Conservation (phyloP, 2,797 vertebrate genomes). For the Anniella stebbinsi region DNA sequence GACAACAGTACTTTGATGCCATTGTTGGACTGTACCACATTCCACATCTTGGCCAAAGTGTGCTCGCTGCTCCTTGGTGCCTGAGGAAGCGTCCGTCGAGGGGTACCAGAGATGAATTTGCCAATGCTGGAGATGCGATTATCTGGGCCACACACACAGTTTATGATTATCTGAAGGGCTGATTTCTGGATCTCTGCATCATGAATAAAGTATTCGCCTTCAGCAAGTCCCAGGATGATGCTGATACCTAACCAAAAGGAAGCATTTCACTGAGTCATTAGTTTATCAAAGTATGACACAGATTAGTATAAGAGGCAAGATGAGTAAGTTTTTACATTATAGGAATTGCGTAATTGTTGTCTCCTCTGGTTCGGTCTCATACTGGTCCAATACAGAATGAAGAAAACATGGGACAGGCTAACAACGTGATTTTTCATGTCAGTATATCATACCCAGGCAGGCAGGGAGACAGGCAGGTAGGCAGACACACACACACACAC, state of each 20-base stretch:
- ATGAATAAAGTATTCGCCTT: constrained; percentile 98
- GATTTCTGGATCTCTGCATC: constrained; percentile 99
- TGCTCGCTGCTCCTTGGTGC: constrained; percentile 91
- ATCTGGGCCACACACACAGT: constrained; percentile 97
- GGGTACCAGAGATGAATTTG: constrained; percentile 95
- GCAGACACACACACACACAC: not conserved
- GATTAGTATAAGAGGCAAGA: not conserved
- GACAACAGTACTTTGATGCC: constrained; percentile 99
- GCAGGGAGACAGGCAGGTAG: too few relatives aligned
- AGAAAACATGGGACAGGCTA: not conserved
- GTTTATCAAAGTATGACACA: accelerated
- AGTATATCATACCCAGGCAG: not conserved
- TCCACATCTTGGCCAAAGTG: constrained; percentile 98
- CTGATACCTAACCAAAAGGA: constrained; percentile 89
- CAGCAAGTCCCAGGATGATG: constrained; percentile 96
- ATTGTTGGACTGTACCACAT: constrained; percentile 98
- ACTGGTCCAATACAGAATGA: not conserved
- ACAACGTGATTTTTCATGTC: not conserved
- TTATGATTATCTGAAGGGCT: constrained; percentile 97
- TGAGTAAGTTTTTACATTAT: not conserved
- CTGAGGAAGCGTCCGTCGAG: constrained; percentile 92
- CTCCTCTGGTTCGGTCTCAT: not conserved
- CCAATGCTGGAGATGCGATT: constrained; percentile 96
- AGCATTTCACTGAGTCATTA: constrained; percentile 11
- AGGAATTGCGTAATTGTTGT: not conserved